These are phyloP conservation scores for Smittia aterrima DNA, from an alignment of 2,888 invertebrate species.

Conservation along the genomic window DNA sequence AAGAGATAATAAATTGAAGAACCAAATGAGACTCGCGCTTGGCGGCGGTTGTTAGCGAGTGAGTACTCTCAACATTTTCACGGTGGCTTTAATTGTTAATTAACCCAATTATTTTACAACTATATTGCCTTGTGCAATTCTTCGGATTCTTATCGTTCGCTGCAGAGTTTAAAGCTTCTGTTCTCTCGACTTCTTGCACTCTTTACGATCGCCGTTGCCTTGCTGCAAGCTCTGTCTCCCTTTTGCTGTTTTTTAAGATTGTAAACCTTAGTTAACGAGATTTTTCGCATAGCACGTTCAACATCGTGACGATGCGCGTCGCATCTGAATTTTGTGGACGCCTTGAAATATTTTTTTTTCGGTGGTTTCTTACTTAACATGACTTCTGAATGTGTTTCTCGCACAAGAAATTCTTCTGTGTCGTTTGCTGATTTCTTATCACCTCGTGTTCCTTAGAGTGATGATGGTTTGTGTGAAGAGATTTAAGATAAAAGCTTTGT, in stretches of 20 bases:
- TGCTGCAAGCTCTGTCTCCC: neutral
- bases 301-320: slow-evolving; percentile 21
- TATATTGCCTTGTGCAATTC: slow-evolving; percentile 17
- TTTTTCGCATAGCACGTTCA: slow-evolving; percentile 31
- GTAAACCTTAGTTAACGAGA: neutral
- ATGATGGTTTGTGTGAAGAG: slow-evolving; percentile 3
- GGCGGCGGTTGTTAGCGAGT: too few species aligned
- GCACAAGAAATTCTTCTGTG: too few species aligned
- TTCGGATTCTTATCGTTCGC: neutral
- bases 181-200: neutral
- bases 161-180: neutral
- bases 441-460: neutral
- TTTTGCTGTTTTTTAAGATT: neutral
- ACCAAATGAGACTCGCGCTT: neutral
- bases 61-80: neutral
- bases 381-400: slow-evolving; percentile 20
- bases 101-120: slow-evolving; percentile 40
- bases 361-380: neutral
- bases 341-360: neutral
- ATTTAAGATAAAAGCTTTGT: neutral
- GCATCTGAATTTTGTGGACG: neutral
- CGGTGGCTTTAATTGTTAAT: slow-evolving; percentile 34
- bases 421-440: neutral
- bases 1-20: neutral
- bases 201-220: neutral